phyloP scores from a whole-genome alignment of 1,140 invertebrate species.

The Sitophilus oryzae region DNA sequence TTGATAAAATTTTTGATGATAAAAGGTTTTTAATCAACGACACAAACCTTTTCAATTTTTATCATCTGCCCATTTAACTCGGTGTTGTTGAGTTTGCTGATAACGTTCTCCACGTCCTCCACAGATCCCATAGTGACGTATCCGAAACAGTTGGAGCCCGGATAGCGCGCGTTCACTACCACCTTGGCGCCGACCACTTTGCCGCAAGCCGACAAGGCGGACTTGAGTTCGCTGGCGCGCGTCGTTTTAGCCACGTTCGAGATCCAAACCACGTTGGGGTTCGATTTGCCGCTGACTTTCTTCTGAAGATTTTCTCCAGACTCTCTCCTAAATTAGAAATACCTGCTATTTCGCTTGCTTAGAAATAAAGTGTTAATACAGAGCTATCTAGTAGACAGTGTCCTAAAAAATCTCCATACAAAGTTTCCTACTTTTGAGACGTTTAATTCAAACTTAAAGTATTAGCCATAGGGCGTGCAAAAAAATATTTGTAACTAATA shows the following conservation, averaged over 20 bases:
- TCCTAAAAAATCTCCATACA: too few species aligned
- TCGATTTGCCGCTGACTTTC: conserved; percentile 26
- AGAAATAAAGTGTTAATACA: too few species aligned
- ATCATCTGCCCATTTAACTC: conserved; percentile 91
- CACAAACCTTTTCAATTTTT: conserved; percentile 80
- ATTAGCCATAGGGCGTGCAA: too few species aligned
- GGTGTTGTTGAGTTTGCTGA: conserved; percentile 80
- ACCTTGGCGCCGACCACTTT: conserved; percentile 94
- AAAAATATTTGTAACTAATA: too few species aligned
- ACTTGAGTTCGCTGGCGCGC: conserved; percentile 85
- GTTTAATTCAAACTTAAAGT: too few species aligned
- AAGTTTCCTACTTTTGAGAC: too few species aligned
- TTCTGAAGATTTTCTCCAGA: conserved; percentile 13
- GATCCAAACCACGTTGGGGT: conserved; percentile 78
- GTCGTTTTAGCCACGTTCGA: conserved; percentile 84
- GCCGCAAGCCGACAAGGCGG: conserved; percentile 87
- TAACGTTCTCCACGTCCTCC: conserved; percentile 84
- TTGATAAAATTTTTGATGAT: too few species aligned
- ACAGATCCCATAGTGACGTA: conserved; percentile 89
- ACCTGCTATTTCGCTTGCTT: too few species aligned
- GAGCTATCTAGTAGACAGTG: too few species aligned
- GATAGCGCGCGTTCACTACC: conserved; percentile 88
- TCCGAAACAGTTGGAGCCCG: conserved; percentile 87
- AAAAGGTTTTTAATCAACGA: too few species aligned
- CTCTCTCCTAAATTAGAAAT: conserved; percentile 4